These are phyloP conservation scores for Automeris io DNA, from an alignment of 2,888 invertebrate species.

Conservation along the genomic window DNA sequence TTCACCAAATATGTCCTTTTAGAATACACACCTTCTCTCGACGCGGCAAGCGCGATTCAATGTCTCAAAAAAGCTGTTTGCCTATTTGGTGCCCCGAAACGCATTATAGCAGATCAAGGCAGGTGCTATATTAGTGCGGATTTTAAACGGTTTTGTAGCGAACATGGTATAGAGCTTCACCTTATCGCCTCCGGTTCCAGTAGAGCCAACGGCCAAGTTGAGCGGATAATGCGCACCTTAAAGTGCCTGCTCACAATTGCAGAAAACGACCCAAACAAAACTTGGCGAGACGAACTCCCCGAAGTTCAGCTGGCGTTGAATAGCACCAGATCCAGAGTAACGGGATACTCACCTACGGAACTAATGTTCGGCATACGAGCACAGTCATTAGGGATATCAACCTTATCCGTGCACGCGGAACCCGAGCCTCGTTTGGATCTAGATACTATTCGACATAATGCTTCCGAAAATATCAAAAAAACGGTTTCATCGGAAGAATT, in stretches of 20 bases:
- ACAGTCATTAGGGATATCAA: slow-evolving; percentile 13
- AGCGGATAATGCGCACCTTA: slow-evolving; percentile 15
- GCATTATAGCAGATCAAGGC: slow-evolving; percentile 20
- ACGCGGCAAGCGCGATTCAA: slow-evolving; percentile 12
- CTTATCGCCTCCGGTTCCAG: slow-evolving; percentile 22
- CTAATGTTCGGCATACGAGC: too few species aligned
- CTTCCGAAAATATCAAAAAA: slow-evolving; percentile 9
- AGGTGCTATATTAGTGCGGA: slow-evolving; percentile 15
- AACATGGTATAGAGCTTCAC: slow-evolving; percentile 18
- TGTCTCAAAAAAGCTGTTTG: slow-evolving; percentile 17
- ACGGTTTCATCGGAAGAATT: slow-evolving; percentile 6
- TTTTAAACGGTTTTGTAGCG: slow-evolving; percentile 17
- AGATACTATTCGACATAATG: slow-evolving; percentile 5
- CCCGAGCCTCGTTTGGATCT: slow-evolving; percentile 8
- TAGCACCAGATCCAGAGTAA: slow-evolving; percentile 15
- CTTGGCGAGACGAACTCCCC: slow-evolving; percentile 19
- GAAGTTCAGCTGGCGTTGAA: slow-evolving; percentile 19
- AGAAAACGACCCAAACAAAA: slow-evolving; percentile 11
- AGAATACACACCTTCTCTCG: slow-evolving; percentile 14
- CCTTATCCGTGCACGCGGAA: neutral
- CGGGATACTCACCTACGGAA: slow-evolving; percentile 13
- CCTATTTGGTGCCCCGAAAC: slow-evolving; percentile 19
- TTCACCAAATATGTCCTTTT: slow-evolving; percentile 23
- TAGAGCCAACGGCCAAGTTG: slow-evolving; percentile 18
- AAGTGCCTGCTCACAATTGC: slow-evolving; percentile 14